These are phyloP conservation scores for Catostylus mosaicus DNA, from an alignment of 30 jellyfish, hydroid and myxozoan genomes.

Conservation along the genomic window DNA sequence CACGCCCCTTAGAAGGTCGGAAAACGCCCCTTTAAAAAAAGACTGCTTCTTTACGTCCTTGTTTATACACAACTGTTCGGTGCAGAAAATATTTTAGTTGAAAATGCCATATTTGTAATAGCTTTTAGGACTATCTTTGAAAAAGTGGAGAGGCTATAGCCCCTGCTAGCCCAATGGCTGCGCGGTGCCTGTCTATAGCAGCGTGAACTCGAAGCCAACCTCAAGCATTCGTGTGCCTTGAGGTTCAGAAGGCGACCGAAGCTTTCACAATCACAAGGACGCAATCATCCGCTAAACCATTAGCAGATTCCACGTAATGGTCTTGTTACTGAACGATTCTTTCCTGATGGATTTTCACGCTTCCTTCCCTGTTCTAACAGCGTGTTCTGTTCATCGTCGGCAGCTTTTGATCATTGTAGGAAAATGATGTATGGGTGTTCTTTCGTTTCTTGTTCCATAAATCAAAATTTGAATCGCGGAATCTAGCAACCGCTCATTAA, in stretches of 20 bases:
- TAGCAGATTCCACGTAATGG: constrained; percentile 1
- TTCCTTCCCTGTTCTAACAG: constrained; percentile 7
- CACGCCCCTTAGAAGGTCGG: too few relatives aligned
- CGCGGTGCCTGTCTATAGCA: too few relatives aligned
- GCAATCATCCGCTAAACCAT: constrained; percentile 5
- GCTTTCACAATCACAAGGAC: too few relatives aligned
- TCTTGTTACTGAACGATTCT: neutral
- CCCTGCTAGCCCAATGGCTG: too few relatives aligned
- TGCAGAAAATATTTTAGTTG: too few relatives aligned
- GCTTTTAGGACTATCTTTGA: too few relatives aligned
- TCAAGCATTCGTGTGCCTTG: neutral
- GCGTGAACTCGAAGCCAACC: too few relatives aligned
- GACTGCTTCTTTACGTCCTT: too few relatives aligned
- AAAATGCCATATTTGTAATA: too few relatives aligned
- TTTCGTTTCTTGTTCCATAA: neutral
- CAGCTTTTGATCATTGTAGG: neutral
- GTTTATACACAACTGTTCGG: too few relatives aligned
- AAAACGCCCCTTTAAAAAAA: too few relatives aligned
- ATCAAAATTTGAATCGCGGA: neutral
- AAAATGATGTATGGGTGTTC: constrained; percentile 4
- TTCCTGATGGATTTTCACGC: neutral
- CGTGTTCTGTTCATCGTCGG: constrained; percentile 8
- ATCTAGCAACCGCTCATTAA: neutral
- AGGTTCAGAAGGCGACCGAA: neutral
- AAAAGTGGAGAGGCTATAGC: too few relatives aligned